A percentile compares a stretch with the other conserved stretches of the same genome.
Conservation (phyloP, 2,797 vertebrate species). For the Sebastiscus albofasciatus region DNA sequence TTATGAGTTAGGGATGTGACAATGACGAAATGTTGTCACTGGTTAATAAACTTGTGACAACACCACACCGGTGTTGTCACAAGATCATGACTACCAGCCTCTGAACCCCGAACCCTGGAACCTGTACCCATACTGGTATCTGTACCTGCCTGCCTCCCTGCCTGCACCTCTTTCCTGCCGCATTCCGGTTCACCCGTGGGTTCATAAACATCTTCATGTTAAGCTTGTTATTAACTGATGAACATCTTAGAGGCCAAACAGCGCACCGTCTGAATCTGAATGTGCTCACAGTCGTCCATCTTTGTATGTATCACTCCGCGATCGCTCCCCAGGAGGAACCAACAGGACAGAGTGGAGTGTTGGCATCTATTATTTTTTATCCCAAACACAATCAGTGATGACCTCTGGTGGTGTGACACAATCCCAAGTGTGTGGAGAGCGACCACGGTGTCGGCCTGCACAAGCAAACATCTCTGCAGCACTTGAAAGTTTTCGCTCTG, state of each 20-base stretch:
- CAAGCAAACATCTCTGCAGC: not conserved
- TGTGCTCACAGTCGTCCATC: conserved; percentile 33
- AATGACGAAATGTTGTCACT: no score
- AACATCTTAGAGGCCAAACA: conserved; percentile 23
- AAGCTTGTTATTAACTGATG: conserved; percentile 33
- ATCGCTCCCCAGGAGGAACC: not conserved
- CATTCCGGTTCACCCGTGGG: no score
- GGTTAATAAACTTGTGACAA: no score
- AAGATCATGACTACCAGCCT: no score
- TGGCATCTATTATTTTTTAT: conserved; percentile 38
- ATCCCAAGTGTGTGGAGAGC: not conserved
- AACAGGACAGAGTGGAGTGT: not conserved
- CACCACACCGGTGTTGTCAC: no score
- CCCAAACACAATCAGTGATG: conserved; percentile 39
- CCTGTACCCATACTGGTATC: no score
- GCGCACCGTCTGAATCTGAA: conserved; percentile 13
- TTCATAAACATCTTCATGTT: not conserved
- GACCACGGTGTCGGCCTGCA: not conserved
- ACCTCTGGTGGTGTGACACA: conserved; percentile 13
- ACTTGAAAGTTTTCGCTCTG: not conserved
- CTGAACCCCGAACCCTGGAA: no score
- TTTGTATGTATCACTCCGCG: not conserved
- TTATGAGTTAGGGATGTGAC: no score
- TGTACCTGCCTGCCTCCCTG: no score
- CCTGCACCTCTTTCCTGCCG: no score